Base-by-base conservation (phyloP, 2,888 invertebrate genomes). In the Scaptomyza parva region DNA sequence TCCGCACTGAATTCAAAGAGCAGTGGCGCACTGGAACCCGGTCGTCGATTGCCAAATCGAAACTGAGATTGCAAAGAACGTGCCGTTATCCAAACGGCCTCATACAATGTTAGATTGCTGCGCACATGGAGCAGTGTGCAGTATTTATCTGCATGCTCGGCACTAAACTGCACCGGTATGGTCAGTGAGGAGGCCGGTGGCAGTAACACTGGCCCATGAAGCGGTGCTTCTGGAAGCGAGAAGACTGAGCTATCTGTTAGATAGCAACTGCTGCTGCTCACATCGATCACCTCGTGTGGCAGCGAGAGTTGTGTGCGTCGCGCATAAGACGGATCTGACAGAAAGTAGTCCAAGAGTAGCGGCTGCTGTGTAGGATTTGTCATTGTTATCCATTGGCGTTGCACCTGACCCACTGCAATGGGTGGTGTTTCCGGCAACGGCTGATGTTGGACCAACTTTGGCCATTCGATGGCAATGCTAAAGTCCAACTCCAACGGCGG, bases 71-170 rank as follows among this genome's bases (percentile, higher is more conserved):
- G 92, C 1, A 96, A 97, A 14, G 98, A 97, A 88, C 95, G 95
- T 0, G 97, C 98, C 59, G 94, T 94, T 67, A 99, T 92, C 88
- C 95, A 94, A 24, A 98, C 93, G 2, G 95, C 95, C 92, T 99
- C 99, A 88, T 98, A 91, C 35, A 97, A 94, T 0, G 99, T 99
- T 88, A 99, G 92, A 91, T 99, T 99, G 91, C 99, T 99, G 82
- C 98, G 95, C 91, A 91, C 90, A 59, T 91, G 91, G 33, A 92
- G 72, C 8, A 92, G 74, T 0, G 92, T 92, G 50, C 91, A 91
- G 72, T 89, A 91, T 3, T 83, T 89, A 2, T 91, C 92, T 3
- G 88, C 73, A 30, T 73, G 65, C 22, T 81, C 79, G 1, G 91
- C 88, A 26, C 80, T 75, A 62, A 92, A 92, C 48, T 84, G 85